Evolutionary conservation across 2,797 vertebrate species (phyloP).

Genomic region (Adrianichthys oophorus): DNA sequence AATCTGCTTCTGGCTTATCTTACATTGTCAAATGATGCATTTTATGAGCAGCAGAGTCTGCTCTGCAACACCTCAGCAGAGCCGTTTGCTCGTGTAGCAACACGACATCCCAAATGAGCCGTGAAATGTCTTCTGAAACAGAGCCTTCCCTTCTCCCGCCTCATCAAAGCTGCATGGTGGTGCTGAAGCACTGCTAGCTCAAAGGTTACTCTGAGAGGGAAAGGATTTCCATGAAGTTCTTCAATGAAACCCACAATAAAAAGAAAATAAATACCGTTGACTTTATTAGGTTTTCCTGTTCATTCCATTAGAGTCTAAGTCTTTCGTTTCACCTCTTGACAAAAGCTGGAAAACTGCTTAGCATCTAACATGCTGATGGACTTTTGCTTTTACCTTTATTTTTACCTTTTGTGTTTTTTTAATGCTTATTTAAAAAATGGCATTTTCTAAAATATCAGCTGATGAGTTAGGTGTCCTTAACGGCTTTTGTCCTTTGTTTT

Average conservation of each 20-base stretch:
- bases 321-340: no score
- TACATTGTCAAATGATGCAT: constrained; percentile 17
- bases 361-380: no score
- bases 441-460: fast-evolving
- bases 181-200: neutral
- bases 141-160: constrained; percentile 20
- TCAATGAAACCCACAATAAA: no score
- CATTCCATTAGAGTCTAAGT: no score
- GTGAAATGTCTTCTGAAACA: constrained; percentile 54
- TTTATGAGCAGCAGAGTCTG: constrained; percentile 23
- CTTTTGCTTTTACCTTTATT: no score
- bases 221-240: no score
- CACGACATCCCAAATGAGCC: constrained; percentile 54
- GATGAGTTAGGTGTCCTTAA: constrained; percentile 4
- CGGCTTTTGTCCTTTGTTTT: constrained; percentile 13
- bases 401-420: no score
- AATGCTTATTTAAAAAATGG: no score
- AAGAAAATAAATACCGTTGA: no score
- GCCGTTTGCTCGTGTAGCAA: constrained; percentile 40
- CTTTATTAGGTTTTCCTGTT: no score
- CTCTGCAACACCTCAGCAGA: constrained; percentile 17
- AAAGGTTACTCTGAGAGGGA: neutral
- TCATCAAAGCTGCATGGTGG: constrained; percentile 63
- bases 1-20: constrained; percentile 22
- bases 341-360: no score